These are phyloP conservation scores for Trididemnum nubilum DNA, from an alignment of 23 tunicate species.

Conservation along the genomic window DNA sequence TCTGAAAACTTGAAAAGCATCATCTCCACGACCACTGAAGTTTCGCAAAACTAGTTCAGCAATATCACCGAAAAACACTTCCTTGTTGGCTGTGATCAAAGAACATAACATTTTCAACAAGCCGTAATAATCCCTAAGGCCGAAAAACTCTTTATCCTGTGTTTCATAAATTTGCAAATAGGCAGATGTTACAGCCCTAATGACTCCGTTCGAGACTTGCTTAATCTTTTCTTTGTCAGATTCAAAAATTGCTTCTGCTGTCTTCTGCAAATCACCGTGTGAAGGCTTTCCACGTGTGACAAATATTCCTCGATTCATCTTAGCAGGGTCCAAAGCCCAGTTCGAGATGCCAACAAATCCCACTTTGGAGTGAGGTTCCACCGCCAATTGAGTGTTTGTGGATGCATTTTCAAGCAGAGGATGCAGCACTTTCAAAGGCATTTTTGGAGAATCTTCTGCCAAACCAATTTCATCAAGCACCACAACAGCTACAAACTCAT, in stretches of 20 bases:
- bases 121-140: conserved; percentile 76
- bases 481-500: conserved; percentile 53
- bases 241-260: conserved; percentile 79
- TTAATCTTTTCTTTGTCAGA: conserved; percentile 46
- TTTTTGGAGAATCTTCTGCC: conserved; percentile 79
- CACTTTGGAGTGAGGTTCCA: conserved; percentile 35
- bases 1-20: conserved; percentile 27
- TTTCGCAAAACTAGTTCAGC: conserved; percentile 49
- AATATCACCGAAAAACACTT: conserved; percentile 14
- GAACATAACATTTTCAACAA: conserved; percentile 66
- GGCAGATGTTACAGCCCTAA: conserved; percentile 41
- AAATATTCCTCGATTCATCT: conserved; percentile 90
- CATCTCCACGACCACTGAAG: conserved; percentile 47
- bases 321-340: conserved; percentile 94
- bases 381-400: conserved; percentile 23
- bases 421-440: conserved; percentile 74
- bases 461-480: conserved; percentile 80
- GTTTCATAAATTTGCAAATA: conserved; percentile 56
- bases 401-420: conserved; percentile 70
- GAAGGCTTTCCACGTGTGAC: conserved; percentile 76
- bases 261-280: conserved; percentile 53
- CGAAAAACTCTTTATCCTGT: conserved; percentile 72
- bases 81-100: background rate
- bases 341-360: conserved; percentile 92
- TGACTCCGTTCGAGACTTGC: background rate